Base-by-base conservation (phyloP, 92 coral and sea anemone genomes). In the Umimayanthus kanabou region DNA sequence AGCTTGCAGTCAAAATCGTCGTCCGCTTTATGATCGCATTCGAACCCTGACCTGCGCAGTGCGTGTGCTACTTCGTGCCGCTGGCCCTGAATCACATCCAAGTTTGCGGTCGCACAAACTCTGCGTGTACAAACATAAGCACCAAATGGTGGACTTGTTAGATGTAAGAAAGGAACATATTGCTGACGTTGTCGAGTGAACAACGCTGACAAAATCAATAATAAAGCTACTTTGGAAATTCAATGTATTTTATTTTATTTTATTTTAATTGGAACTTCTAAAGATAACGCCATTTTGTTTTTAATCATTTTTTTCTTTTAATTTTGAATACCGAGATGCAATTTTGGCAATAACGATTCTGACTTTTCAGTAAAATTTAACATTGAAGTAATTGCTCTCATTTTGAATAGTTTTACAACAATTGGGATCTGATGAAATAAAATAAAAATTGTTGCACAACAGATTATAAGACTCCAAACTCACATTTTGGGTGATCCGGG, bases 1-100 rank as follows among this genome's bases (percentile, higher is more conserved):
- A 89, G 65, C 16, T 74, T 77, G 73, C 92, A 89, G 72, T 89
- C 92, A 70, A 20, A 76, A 84, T 89, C 89, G 43, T 89, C 73
- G 8, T 20, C 42, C 20, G 87, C 80, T 22, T 85, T 61, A 8
- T 14, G n/a, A 0, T 6, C 13, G 40, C 92, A 89, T 15, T 81
- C 30, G 50, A 89, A 89, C 15, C 92, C 92, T 10, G 92, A 89
- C 66, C 87, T 66, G 37, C 67, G 77, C 49, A 89, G 71, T 5
- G 89, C 92, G 10, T 22, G 26, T 8, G 92, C 84, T 14, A 85
- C 83, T 53, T 61, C 73, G 39, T 85, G 58, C 69, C 88, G 80
- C 72, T 84, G 89, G 9, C 76, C 89, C 9, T 49, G 15, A 28
- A 89, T 81, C 70, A 37, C 45, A 23, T 78, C 84, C 71, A 89